Evolutionary conservation across 2,113 vertebrate species (phyloP).

Genomic region (Microcebus murinus): DNA sequence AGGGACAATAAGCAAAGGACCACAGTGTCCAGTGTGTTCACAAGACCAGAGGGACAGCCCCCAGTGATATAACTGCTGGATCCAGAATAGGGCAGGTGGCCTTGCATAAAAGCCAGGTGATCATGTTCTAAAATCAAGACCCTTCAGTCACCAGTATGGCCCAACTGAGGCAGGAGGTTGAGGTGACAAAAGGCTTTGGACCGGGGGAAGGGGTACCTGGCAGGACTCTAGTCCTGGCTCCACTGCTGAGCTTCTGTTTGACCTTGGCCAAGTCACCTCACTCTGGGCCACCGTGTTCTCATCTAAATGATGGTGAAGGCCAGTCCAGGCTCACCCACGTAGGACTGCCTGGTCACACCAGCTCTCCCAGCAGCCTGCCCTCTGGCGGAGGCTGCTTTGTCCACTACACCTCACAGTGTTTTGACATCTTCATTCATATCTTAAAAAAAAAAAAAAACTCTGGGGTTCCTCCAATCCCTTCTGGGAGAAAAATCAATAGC

Average conservation of each 20-base stretch:
- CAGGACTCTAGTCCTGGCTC: background rate
- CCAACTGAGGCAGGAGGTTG: background rate
- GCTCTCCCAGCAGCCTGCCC: background rate
- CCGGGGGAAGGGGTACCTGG: too few relatives aligned
- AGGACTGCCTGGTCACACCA: background rate
- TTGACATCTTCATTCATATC: background rate
- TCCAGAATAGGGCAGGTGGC: background rate
- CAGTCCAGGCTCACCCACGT: background rate
- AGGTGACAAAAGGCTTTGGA: background rate
- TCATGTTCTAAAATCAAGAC: background rate
- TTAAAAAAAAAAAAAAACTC: background rate
- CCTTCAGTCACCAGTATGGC: background rate
- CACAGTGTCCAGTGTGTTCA: background rate
- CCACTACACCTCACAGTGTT: background rate
- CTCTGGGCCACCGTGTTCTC: background rate
- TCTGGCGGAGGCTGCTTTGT: background rate
- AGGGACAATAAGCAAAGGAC: background rate
- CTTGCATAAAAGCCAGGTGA: background rate
- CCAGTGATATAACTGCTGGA: background rate
- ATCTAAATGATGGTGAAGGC: background rate
- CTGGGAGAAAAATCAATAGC: background rate
- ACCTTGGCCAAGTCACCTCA: background rate
- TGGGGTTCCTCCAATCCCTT: background rate
- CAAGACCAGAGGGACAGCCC: background rate
- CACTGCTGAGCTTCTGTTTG: background rate